Conservation (phyloP, 2,888 invertebrate genomes). For the Sepiola atlantica region DNA sequence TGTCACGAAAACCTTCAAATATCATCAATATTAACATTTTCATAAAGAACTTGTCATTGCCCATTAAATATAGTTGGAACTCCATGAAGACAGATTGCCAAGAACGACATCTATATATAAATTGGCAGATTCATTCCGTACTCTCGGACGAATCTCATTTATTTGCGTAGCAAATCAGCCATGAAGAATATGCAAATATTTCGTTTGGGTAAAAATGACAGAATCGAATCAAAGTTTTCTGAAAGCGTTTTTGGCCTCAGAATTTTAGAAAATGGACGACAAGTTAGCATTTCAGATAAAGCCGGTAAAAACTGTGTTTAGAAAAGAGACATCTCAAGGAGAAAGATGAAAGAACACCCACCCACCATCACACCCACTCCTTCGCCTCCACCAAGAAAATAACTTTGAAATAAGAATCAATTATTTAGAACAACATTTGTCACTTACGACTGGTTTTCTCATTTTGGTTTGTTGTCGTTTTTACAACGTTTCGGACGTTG, state of each 20-base stretch:
- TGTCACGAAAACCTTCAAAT: not conserved
- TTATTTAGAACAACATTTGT: too few relatives aligned
- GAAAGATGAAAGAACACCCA: too few relatives aligned
- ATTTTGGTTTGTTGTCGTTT: too few relatives aligned
- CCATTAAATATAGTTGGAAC: not conserved
- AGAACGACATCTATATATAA: not conserved
- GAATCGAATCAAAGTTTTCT: not conserved
- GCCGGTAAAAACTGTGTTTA: not conserved
- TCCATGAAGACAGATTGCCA: not conserved
- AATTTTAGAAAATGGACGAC: not conserved
- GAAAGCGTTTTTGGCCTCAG: not conserved
- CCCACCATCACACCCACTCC: too few relatives aligned
- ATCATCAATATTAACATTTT: not conserved
- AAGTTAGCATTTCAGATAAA: not conserved
- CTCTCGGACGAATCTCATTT: not conserved
- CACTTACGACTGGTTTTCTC: too few relatives aligned
- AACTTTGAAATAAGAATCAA: too few relatives aligned
- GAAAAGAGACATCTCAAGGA: not conserved
- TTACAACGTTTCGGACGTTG: too few relatives aligned
- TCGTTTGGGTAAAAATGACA: not conserved
- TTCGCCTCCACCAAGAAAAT: too few relatives aligned
- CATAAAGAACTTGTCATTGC: not conserved
- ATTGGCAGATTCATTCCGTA: not conserved
- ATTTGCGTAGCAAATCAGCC: not conserved
- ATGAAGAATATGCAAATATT: not conserved